phyloP scores from a whole-genome alignment of 2,113 vertebrate genomes.

The Phoenicopterus ruber region DNA sequence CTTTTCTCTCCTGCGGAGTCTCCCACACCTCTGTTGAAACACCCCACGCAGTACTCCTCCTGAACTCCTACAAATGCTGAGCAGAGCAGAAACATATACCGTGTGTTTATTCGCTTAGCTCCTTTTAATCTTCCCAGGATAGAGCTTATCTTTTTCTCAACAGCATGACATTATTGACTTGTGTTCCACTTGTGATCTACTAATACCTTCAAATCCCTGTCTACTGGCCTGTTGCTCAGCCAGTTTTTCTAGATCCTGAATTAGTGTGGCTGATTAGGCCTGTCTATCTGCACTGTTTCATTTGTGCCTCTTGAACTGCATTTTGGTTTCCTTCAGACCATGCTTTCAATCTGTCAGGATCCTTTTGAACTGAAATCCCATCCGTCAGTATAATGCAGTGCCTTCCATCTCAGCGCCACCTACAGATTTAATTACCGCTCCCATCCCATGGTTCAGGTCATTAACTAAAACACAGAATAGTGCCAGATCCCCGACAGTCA shows the following conservation, averaged over 20 bases:
- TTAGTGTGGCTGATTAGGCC: slow-evolving; percentile 14
- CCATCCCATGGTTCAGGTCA: background rate
- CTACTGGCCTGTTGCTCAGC: slow-evolving; percentile 7
- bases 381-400: background rate
- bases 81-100: background rate
- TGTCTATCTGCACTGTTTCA: background rate
- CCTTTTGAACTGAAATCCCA: background rate
- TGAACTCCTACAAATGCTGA: background rate
- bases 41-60: background rate
- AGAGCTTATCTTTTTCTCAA: slow-evolving; percentile 40
- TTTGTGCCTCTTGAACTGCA: background rate
- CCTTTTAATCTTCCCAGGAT: slow-evolving; percentile 35
- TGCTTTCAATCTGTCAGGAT: background rate
- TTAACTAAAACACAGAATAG: background rate
- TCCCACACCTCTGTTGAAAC: background rate
- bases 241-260: slow-evolving; percentile 22
- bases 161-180: slow-evolving; percentile 47
- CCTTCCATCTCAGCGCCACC: background rate
- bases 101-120: background rate
- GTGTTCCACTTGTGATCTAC: slow-evolving; percentile 48
- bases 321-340: slow-evolving; percentile 7
- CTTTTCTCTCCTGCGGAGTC: background rate
- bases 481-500: background rate
- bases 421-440: background rate
- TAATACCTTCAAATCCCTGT: slow-evolving; percentile 54